Evolutionary conservation across 2,888 invertebrate species (phyloP), one percentile per base, ranked within the genome.

Genomic region (Exocentrus adspersus): DNA sequence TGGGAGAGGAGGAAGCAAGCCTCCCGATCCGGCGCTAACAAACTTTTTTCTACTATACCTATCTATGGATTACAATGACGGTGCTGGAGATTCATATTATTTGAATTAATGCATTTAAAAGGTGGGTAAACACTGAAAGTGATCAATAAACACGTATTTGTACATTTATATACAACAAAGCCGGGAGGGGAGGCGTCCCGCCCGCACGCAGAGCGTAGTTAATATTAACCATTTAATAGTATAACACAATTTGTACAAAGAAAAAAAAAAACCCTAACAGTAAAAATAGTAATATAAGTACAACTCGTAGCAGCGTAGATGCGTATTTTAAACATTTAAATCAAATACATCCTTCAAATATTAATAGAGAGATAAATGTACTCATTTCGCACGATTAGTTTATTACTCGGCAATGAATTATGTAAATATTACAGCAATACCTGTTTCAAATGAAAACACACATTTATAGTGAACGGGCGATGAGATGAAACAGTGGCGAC

Each of bases 191-290:
- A 51, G 42, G 64, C 45, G 60, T 72, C 68, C 76, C 73, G 69
- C 76, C 71, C 75, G 75, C 74, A 76, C 78, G 72, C 68, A 72
- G 74, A 76, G 75, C 62, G 69, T 68, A 72, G 71, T 62, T 77
- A 76, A 77, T 77, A 75, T 76, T 79, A 79, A 79, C 76, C 77
- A 76, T 74, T 72, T 75, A 78, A 78, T 78, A 74, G 72, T 77
- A 78, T 87, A 86, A 86, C 86, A 87, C 87, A 88, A 87, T 88
- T 88, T 88, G 88, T 88, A 88, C 87, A 86, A 87, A 87, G 85
- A 86, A 70, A 73, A 77, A 77, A 81, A 87, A n/a, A n/a, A 86
- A 86, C 86, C 87, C 87, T 88, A 87, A 88, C 88, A 88, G 88
- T 88, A 88, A 87, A 86, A 87, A 87, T 85, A 86, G 69, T 73